These are phyloP conservation scores for Festucalex cinctus DNA, from an alignment of 2,113 vertebrate genomes.

Conservation along the genomic window DNA sequence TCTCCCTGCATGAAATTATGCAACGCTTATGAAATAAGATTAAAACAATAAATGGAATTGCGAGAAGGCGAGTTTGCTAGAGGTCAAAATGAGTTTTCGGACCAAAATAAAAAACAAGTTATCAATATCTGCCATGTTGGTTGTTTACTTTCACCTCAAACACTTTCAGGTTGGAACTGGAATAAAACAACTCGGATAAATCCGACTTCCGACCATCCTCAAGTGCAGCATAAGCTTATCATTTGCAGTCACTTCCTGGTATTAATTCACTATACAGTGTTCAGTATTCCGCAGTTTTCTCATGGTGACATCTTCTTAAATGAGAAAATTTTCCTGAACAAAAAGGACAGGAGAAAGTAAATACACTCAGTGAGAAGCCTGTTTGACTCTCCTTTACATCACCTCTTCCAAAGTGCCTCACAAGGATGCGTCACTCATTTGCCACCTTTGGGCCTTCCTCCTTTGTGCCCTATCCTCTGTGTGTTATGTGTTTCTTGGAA, in stretches of 20 bases:
- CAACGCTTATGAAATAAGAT: no score
- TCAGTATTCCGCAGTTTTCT: slow-evolving; percentile 23
- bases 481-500: slow-evolving; percentile 8
- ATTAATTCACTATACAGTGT: not conserved
- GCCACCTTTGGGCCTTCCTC: slow-evolving; percentile 6
- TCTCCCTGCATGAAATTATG: no score
- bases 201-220: no score
- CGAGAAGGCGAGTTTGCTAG: no score
- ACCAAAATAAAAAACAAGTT: no score
- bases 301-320: slow-evolving; percentile 24
- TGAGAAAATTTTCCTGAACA: slow-evolving; percentile 16
- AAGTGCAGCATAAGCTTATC: no score
- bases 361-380: not conserved
- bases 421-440: slow-evolving; percentile 8
- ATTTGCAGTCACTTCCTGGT: not conserved
- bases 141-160: no score
- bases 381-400: not conserved
- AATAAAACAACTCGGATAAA: no score
- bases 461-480: not conserved
- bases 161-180: no score
- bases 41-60: no score
- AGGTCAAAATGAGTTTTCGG: no score
- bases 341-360: not conserved
- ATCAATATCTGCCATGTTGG: no score
- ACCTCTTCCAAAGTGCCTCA: slow-evolving; percentile 1